Evolutionary conservation across 2,797 vertebrate species (phyloP), one percentile per base, ranked within the genome.

Genomic region (Aeoliscus strigatus): DNA sequence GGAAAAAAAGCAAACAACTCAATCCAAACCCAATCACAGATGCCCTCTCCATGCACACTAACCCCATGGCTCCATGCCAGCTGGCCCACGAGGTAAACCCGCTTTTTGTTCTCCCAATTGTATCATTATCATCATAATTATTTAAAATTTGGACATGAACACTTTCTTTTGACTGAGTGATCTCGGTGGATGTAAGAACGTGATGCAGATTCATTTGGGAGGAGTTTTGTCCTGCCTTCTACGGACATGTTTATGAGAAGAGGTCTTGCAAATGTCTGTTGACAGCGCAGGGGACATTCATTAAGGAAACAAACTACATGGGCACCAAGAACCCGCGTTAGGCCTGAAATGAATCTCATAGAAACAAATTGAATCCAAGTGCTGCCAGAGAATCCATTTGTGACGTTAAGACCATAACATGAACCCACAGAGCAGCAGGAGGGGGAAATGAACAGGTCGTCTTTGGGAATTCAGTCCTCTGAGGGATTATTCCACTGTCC

Each of bases 361-460:
- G 75, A 79, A 83, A 83, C 80, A 85, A 84, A 82, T 86, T 72
- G 77, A 81, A 86, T 85, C 67, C 38, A 68, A 75, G 64, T 37
- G n/a, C 71, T 64, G 76, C 71, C 65, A 72, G 71, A 81, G 73
- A 79, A 48, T 31, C 69, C 73, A 83, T 86, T 85, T 81, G 82
- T 84, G 81, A 83, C 45, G 66, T 73, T 81, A 76, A 75, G 57
- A 85, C 72, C 75, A 65, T 67, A 77, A 71, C 81, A 58, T 56
- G 73, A 63, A 75, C 75, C 63, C 65, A 40, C 27, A 73, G 71
- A 62, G 54, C 67, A 46, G 51, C 21, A 8, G 27, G 14, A 34
- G 26, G 53, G 44, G 24, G n/a, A n/a, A n/a, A n/a, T n/a, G n/a
- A n/a, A n/a, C n/a, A n/a, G n/a, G n/a, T n/a, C n/a, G n/a, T n/a